A percentile compares a stretch with the other conserved stretches of the same genome.
These are phyloP conservation scores for Cavia aperea DNA, from an alignment of 2,113 vertebrate genomes.

Conservation along the genomic window DNA sequence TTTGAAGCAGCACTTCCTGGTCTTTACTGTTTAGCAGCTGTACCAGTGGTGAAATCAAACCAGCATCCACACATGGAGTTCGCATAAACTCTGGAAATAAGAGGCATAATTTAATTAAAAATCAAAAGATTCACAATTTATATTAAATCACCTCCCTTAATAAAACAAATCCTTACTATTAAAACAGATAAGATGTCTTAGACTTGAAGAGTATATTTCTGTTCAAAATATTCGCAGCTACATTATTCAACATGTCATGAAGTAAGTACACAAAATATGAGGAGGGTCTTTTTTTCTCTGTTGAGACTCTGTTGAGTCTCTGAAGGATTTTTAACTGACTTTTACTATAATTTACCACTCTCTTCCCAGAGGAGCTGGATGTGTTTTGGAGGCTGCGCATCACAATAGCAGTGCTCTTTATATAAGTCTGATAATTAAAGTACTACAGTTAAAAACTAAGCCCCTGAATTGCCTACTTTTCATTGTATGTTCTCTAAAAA, in stretches of 20 bases:
- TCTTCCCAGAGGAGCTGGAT: constrained; percentile 11
- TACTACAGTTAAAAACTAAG: not conserved
- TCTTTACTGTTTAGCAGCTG: constrained; percentile 92
- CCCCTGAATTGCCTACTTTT: not conserved
- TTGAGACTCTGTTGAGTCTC: constrained; percentile 42
- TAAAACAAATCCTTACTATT: not conserved
- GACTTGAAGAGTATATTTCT: constrained; percentile 18
- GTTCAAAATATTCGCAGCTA: constrained; percentile 24
- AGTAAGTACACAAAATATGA: constrained; percentile 24
- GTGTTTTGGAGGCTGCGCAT: constrained; percentile 42
- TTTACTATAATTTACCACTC: constrained; percentile 51
- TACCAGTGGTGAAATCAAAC: constrained; percentile 91
- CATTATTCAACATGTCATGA: not conserved
- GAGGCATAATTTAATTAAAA: constrained; percentile 45
- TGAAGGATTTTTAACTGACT: constrained; percentile 60
- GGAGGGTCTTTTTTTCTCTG: constrained; percentile 21
- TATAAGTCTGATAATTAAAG: constrained; percentile 31
- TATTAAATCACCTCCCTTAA: constrained; percentile 12
- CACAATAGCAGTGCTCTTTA: constrained; percentile 26
- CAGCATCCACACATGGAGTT: constrained; percentile 92
- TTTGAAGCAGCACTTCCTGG: constrained; percentile 96
- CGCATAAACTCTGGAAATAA: constrained; percentile 91
- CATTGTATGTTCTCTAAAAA: not conserved
- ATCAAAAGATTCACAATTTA: constrained; percentile 1
- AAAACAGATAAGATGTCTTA: not conserved